Evolutionary conservation across 2,797 vertebrate genomes (phyloP).

Genomic region (Rhinoraja longicauda): DNA sequence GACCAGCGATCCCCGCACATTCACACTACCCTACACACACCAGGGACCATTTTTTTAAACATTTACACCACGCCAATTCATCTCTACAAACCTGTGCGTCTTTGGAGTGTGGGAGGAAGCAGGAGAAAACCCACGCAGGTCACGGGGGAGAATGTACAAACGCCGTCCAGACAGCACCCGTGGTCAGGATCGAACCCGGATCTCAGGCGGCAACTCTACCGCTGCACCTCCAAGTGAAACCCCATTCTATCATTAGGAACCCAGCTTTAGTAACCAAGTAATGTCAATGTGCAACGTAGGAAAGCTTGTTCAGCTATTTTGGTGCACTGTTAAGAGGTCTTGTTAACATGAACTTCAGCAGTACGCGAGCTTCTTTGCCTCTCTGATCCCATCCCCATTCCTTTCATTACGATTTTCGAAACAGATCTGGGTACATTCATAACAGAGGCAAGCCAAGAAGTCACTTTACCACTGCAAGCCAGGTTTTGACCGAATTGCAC

Average conservation of each 20-base stretch:
- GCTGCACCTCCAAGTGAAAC: conserved; percentile 44
- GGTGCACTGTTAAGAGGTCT: conserved; percentile 51
- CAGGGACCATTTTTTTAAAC: too few relatives aligned
- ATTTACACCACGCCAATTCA: too few relatives aligned
- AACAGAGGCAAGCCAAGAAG: conserved; percentile 51
- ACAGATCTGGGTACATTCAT: conserved; percentile 62
- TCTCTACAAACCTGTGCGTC: too few relatives aligned
- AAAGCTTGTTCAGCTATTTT: conserved; percentile 53
- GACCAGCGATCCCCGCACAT: too few relatives aligned
- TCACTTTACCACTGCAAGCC: conserved; percentile 52
- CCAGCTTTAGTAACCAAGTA: conserved; percentile 57
- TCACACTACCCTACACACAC: too few relatives aligned
- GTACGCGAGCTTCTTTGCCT: conserved; percentile 52
- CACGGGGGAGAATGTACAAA: too few relatives aligned
- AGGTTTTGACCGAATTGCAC: conserved; percentile 52
- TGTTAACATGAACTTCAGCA: conserved; percentile 51
- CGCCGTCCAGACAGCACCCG: too few relatives aligned
- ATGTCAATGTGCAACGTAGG: conserved; percentile 47
- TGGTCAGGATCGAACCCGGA: too few relatives aligned
- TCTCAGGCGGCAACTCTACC: too few relatives aligned
- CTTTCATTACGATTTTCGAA: conserved; percentile 46
- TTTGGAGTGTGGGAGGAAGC: too few relatives aligned
- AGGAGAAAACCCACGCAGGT: too few relatives aligned
- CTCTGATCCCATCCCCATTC: not conserved
- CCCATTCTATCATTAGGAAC: conserved; percentile 44